A percentile compares a stretch with the other conserved stretches of the same genome.
Evolutionary conservation across 1,140 invertebrate genomes (phyloP).

Genomic region (Pseudomyrmex flavicornis): DNA sequence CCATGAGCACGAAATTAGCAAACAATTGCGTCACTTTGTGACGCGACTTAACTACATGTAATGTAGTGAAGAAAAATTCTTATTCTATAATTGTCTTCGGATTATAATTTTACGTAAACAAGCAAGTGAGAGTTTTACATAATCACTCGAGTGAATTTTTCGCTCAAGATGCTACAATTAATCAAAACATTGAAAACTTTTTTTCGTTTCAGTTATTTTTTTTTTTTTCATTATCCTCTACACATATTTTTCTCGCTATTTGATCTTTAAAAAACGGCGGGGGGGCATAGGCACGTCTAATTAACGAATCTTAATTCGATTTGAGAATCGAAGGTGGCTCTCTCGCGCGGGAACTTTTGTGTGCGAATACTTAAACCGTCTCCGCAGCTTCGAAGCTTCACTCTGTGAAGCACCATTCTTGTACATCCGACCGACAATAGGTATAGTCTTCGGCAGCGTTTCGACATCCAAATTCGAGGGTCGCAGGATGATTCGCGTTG

Average conservation of each 20-base stretch:
- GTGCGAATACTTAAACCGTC: conserved; percentile 17
- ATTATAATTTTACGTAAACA: not conserved
- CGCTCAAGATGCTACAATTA: too few species aligned
- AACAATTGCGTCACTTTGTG: conserved; percentile 23
- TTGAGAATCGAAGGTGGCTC: not conserved
- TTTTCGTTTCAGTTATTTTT: not conserved
- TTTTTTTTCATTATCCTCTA: too few species aligned
- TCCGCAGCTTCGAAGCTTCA: conserved; percentile 10
- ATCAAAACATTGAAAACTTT: too few species aligned
- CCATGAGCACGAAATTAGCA: conserved; percentile 27
- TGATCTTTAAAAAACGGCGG: not conserved
- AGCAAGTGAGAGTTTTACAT: not conserved
- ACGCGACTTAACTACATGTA: not conserved
- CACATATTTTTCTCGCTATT: too few species aligned
- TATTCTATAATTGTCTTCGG: not conserved
- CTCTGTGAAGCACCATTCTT: conserved; percentile 52
- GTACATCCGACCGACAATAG: conserved; percentile 72
- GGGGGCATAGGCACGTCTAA: not conserved
- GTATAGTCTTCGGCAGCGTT: conserved; percentile 66
- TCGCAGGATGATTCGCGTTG: conserved; percentile 69
- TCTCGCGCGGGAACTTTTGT: not conserved
- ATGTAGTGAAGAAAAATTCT: not conserved
- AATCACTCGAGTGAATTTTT: too few species aligned
- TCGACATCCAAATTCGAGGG: conserved; percentile 70
- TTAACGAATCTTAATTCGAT: conserved; percentile 14